Base-by-base conservation (phyloP, 2,888 invertebrate genomes). In the Xestia rhomboidea region DNA sequence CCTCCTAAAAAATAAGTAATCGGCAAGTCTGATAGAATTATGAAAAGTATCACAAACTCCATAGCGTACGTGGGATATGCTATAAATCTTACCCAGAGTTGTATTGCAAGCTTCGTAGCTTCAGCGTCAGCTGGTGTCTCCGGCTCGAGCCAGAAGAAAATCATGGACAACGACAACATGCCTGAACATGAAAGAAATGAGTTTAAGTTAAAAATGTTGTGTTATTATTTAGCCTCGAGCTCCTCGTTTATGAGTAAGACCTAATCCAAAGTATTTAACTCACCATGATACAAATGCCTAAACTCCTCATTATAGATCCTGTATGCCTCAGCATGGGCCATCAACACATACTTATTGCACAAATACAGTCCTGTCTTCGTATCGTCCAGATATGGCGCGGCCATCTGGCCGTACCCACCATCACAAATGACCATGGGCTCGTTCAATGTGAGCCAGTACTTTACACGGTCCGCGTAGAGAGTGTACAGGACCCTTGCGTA, bases 401-500 rank as follows among this genome's bases (percentile, higher is more conserved):
- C 54, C 66, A 18, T 46, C n/a, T 11, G 2, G 5, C 7, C 24
- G 13, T 76, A 76, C 1, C 34, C 77, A 4, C 8, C 54, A 24
- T 76, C 76, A 38, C 76, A 76, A 34, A 27, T 66, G 11, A 66
- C 77, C 66, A 77, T 21, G 18, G 76, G 76, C 38, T 98, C 98
- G 90, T 98, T 98, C 63, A 98, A 95, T 0, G 98, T 98, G 0
- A 98, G 96, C 98, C 98, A 98, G 60, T 95, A 92, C 89, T 96
- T 97, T 1, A 98, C 97, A 62, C 97, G 95, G 84, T 97, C 97
- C 0, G 97, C 97, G 81, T 95, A 97, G 79, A 97, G 93, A 11
- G 94, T 93, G 87, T 96, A 97, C 3, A 97, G 90, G 1, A 97
- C 85, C 34, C 95, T 94, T 0, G 97, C 97, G 87, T 97, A 98